These are phyloP conservation scores for Euzetes globulus DNA, from an alignment of 2,888 invertebrate species.

Conservation along the genomic window DNA sequence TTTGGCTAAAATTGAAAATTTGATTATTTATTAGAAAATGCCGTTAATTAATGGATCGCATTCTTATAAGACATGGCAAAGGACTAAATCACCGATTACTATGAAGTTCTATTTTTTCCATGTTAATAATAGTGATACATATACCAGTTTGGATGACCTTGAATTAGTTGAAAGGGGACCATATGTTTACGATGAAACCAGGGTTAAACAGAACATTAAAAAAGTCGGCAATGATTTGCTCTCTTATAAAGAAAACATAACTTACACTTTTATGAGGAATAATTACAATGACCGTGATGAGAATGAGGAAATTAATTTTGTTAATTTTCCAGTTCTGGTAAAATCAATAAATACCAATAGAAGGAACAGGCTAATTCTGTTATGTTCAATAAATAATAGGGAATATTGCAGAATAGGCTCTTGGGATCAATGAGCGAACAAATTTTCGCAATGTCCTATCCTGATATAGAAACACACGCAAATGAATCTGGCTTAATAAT, in stretches of 20 bases:
- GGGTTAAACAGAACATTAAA: neutral
- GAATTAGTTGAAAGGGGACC: slow-evolving; percentile 27
- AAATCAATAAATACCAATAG: neutral
- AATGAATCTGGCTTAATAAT: neutral
- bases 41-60: neutral
- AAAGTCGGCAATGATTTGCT: neutral
- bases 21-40: slow-evolving; percentile 4
- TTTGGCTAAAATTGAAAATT: neutral
- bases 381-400: no score
- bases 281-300: neutral
- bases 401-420: no score
- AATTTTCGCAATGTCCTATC: neutral
- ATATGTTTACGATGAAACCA: slow-evolving; percentile 21
- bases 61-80: slow-evolving; percentile 13
- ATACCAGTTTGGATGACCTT: neutral
- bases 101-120: slow-evolving; percentile 24
- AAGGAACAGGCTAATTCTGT: no score
- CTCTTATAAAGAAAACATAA: slow-evolving; percentile 2
- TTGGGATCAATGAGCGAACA: no score
- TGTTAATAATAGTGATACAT: neutral
- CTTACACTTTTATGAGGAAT: neutral
- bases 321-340: slow-evolving; percentile 24
- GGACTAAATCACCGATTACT: slow-evolving; percentile 2
- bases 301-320: neutral
- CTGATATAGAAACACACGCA: neutral